These are phyloP conservation scores for Xenopus laevis DNA, from an alignment of 2,113 vertebrate genomes.

Conservation along the genomic window DNA sequence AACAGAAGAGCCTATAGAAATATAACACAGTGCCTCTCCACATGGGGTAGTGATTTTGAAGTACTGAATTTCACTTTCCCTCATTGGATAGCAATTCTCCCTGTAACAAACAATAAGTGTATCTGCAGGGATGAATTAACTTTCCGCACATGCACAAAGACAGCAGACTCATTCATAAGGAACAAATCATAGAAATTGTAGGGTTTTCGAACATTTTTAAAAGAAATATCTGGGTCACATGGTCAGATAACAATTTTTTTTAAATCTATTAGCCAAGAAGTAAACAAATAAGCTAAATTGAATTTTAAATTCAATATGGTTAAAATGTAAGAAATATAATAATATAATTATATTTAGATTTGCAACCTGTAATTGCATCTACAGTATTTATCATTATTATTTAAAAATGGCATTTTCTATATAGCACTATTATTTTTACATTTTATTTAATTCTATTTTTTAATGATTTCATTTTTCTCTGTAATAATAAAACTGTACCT, in stretches of 20 bases:
- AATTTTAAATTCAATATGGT: not conserved
- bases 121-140: conserved; percentile 44
- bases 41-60: conserved; percentile 55
- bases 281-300: too few relatives aligned
- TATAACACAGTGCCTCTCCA: conserved; percentile 49
- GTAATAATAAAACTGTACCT: too few relatives aligned
- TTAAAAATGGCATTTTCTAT: too few relatives aligned
- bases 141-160: conserved; percentile 45
- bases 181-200: conserved; percentile 20
- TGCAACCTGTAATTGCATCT: too few relatives aligned
- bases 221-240: conserved; percentile 18
- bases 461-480: too few relatives aligned
- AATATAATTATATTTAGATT: too few relatives aligned
- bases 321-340: too few relatives aligned
- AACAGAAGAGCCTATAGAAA: conserved; percentile 56
- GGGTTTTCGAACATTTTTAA: conserved; percentile 32
- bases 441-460: too few relatives aligned
- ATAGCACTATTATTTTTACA: too few relatives aligned
- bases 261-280: not conserved
- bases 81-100: conserved; percentile 39
- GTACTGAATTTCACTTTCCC: conserved; percentile 52
- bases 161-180: conserved; percentile 7
- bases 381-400: too few relatives aligned
- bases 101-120: conserved; percentile 49
- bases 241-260: conserved; percentile 10